phyloP scores from a whole-genome alignment of 2,888 invertebrate genomes.

The Lasioglossum malachurum region DNA sequence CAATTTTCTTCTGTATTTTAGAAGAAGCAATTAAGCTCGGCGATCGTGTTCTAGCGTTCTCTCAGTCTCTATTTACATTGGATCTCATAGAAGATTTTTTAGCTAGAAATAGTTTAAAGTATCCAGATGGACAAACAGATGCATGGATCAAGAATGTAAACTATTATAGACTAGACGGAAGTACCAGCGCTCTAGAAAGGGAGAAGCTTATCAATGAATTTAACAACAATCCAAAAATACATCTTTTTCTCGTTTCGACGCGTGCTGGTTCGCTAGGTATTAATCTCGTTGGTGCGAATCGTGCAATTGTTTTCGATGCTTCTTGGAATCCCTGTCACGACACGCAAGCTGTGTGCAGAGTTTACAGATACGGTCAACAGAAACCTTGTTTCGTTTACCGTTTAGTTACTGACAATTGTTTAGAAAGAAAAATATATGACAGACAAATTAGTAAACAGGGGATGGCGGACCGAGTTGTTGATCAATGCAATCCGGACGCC shows the following conservation, averaged over 20 bases:
- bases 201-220: conserved; percentile 99
- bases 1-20: conserved; percentile 95
- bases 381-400: conserved; percentile 98
- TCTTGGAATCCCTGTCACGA: conserved; percentile 99
- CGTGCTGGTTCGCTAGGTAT: conserved; percentile 98
- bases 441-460: conserved; percentile 99
- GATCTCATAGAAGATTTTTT: conserved; percentile 98
- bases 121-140: conserved; percentile 88
- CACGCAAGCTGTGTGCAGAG: conserved; percentile 98
- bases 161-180: conserved; percentile 98
- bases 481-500: conserved; percentile 98
- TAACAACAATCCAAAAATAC: conserved; percentile 94
- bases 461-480: conserved; percentile 99
- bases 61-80: conserved; percentile 97
- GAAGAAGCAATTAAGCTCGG: conserved; percentile 94
- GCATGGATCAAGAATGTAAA: conserved; percentile 94
- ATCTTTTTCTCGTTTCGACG: conserved; percentile 98
- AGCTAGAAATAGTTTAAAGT: conserved; percentile 88
- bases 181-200: conserved; percentile 96
- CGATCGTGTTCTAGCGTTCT: conserved; percentile 97
- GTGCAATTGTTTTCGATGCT: conserved; percentile 98
- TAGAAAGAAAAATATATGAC: conserved; percentile 99
- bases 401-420: conserved; percentile 97
- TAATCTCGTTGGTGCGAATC: conserved; percentile 98
- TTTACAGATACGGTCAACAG: conserved; percentile 95